phyloP scores from a whole-genome alignment of 1,140 invertebrate genomes.

The Aphelinus atriplicis region DNA sequence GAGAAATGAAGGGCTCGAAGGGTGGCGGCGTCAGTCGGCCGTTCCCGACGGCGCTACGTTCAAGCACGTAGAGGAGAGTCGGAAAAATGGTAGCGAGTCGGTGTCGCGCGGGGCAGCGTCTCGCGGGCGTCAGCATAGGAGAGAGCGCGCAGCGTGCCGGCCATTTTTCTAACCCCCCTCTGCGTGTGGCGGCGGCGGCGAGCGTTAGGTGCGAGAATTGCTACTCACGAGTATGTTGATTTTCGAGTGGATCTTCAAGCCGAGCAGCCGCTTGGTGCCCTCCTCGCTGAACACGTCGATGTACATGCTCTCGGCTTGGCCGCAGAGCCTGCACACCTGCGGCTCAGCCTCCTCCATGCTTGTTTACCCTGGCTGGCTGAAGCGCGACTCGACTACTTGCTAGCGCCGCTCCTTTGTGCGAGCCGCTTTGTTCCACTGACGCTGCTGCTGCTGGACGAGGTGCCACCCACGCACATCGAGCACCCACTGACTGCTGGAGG shows the following conservation, averaged over 20 bases:
- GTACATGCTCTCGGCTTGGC: conserved; percentile 58
- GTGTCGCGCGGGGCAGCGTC: too few species aligned
- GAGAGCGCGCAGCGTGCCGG: conserved; percentile 22
- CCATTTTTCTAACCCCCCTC: conserved; percentile 53
- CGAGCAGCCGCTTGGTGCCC: conserved; percentile 55
- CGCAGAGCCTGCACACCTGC: conserved; percentile 61
- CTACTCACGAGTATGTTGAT: conserved; percentile 62
- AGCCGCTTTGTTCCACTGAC: background rate
- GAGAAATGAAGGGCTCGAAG: too few species aligned
- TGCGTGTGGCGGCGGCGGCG: background rate
- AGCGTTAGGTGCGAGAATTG: background rate
- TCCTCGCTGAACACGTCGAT: conserved; percentile 63
- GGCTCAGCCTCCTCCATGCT: conserved; percentile 58
- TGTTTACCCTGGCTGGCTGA: conserved; percentile 55
- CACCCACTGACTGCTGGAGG: too few species aligned
- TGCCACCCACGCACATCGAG: too few species aligned
- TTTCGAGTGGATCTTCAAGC: conserved; percentile 58
- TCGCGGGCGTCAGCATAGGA: too few species aligned
- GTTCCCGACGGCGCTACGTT: too few species aligned
- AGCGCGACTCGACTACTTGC: conserved; percentile 51
- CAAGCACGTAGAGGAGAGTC: too few species aligned
- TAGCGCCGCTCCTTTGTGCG: background rate
- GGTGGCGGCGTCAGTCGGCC: too few species aligned
- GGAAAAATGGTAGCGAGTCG: too few species aligned
- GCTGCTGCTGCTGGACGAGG: too few species aligned